Base-by-base conservation (phyloP, 2,888 invertebrate species). In the Philopedon plagiatum region DNA sequence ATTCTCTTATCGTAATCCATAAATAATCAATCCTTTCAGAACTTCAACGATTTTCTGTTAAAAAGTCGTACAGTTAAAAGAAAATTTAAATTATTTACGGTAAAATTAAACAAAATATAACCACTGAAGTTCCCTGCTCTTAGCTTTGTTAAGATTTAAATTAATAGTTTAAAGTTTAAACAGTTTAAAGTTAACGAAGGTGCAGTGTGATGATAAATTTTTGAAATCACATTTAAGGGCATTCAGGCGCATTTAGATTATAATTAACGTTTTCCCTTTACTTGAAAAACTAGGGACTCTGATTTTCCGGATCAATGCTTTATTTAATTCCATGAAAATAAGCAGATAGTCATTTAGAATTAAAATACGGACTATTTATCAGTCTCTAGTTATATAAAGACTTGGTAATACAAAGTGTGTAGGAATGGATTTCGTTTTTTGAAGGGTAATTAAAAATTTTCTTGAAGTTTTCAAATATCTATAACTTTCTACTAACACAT, bases 1-100 rank as follows among this genome's bases (percentile, higher is more conserved):
- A 26, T 51, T 51, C 26, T 26, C 51, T 51, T 51, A 51, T 51
- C 51, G 51, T 7, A 51, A 49, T 23, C 49, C 49, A 49, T 49
- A 49, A 49, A 49, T 49, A 15, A 51, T 29, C 13, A 51, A 26
- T 49, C 51, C 51, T 51, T 15, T 46, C 29, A 8, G 26, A 51
- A 51, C 26, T 51, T 51, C 29, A 29, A 26, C 7, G 8, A 51
- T 13, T 5, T 51, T 29, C 51, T 15, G 26, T 26, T 26, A 51
- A 51, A 51, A 51, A 51, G 46, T 23, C 46, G 46, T 46, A n/a
- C n/a, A 46, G n/a, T n/a, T 46, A 19, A 46, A 46, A 19, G 39
- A 44, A 9, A 19, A 13, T 51, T 29, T 46, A 23, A 46, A 46
- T 23, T 46, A 46, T 23, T 9, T 23, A 23, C 23, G 11, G 5